Evolutionary conservation across 2,113 vertebrate genomes (phyloP), one percentile per base, ranked within the genome.

Genomic region (Callorhinus ursinus): DNA sequence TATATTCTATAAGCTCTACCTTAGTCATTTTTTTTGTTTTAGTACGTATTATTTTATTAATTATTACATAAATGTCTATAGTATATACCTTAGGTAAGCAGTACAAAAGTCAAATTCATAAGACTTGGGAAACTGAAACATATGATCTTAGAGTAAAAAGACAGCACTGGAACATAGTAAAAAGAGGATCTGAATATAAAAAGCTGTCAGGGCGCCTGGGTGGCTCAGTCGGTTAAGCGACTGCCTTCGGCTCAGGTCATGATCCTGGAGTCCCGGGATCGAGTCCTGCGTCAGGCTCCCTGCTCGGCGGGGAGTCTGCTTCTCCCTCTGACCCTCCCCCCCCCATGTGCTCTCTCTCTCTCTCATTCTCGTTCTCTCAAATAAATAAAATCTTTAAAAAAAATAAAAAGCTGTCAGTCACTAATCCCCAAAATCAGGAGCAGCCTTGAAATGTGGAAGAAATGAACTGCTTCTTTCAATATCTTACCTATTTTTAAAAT

Each of bases 401-500:
- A 46, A 46, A 63, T 24, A 36, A 84, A 49, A 65, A 88, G 86
- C n/a, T 69, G 16, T 86, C 39, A 77, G 33, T 96, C 39, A 83
- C 42, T 67, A 15, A 88, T 86, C 77, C 10, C 46, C 79, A 33
- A 74, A 80, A 49, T 89, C 12, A 42, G 79, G 42, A 63, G 24
- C 88, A 53, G n/a, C 28, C 83, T 96, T 96, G 31, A 88, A 93
- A 90, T 80, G 19, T 59, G 10, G 77, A 93, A 84, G 36, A 88
- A 77, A 74, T 88, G n/a, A 89, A 84, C 16, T 69, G 63, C n/a
- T 46, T 81, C 49, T 65, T 91, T 93, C 61, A 95, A 2, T 31
- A 39, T 88, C 10, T 51, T 85, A 31, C 49, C 22, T 90, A 51
- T 88, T 93, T 94, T 84, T 53, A 59, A 82, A 96, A 82, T 81